Percentiles rank a stretch among this genome's conserved stretches.
Conservation (phyloP, 1,140 invertebrate species). For the Dermatophagoides farinae region DNA sequence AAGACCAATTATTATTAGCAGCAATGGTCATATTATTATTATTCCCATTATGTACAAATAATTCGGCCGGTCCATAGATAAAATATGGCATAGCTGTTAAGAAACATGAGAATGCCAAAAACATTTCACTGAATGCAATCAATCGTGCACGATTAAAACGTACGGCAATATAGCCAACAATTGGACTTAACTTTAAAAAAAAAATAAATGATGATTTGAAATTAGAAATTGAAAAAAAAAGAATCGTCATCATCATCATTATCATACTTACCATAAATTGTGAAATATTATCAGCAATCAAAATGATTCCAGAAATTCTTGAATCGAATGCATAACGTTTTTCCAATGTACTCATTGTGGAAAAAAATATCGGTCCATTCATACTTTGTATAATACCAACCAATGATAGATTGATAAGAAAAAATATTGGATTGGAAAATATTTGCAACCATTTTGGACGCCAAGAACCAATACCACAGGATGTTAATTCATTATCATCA, state of each 20-base stretch:
- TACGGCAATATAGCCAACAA: conserved; percentile 43
- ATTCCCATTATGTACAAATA: conserved; percentile 54
- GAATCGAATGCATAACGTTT: conserved; percentile 57
- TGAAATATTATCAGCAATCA: conserved; percentile 20
- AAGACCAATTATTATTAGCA: background rate
- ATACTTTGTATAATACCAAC: conserved; percentile 50
- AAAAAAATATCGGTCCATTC: conserved; percentile 49
- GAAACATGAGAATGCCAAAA: conserved; percentile 42
- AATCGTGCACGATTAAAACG: conserved; percentile 43
- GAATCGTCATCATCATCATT: too few relatives aligned
- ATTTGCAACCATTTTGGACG: conserved; percentile 39
- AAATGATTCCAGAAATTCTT: conserved; percentile 39
- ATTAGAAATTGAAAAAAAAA: too few relatives aligned
- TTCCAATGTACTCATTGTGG: conserved; percentile 44
- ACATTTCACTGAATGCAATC: conserved; percentile 43
- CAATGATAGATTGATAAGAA: conserved; percentile 46
- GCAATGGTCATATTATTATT: conserved; percentile 21
- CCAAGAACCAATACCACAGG: conserved; percentile 37
- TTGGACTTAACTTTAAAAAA: conserved; percentile 10
- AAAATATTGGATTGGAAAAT: conserved; percentile 53
- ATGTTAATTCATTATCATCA: background rate
- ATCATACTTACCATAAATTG: conserved; percentile 5
- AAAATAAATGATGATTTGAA: too few relatives aligned
- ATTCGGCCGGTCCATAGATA: conserved; percentile 47
- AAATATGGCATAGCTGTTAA: conserved; percentile 42